phyloP scores from a whole-genome alignment of 2,797 vertebrate species.

The Sarcophilus harrisii region DNA sequence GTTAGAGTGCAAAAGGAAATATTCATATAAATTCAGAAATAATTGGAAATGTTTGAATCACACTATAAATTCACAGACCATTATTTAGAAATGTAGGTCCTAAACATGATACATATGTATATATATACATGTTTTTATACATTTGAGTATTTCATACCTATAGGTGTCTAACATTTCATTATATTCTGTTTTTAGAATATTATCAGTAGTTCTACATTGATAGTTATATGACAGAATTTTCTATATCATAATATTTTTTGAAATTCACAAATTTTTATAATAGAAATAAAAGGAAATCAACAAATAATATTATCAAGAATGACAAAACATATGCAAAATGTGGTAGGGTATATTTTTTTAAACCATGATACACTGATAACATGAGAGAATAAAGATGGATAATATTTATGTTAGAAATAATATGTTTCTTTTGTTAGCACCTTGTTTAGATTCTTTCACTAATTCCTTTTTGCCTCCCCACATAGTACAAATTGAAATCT shows the following conservation, averaged over 20 bases:
- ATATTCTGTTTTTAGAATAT: not conserved
- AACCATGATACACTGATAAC: not conserved
- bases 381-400: not conserved
- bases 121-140: not conserved
- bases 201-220: not conserved
- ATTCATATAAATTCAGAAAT: not conserved
- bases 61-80: not conserved
- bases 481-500: not conserved
- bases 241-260: not conserved
- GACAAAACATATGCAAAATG: not conserved
- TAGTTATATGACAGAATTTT: not conserved
- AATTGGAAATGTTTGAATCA: not conserved
- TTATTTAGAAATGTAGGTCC: not conserved
- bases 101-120: not conserved
- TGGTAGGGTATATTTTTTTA: not conserved
- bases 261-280: not conserved
- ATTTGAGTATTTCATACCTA: not conserved
- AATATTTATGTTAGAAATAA: not conserved
- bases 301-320: not conserved
- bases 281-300: not conserved
- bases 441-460: not conserved
- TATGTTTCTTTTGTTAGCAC: not conserved
- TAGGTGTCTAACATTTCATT: not conserved
- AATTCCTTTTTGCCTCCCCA: not conserved
- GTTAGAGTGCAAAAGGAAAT: not conserved